Evolutionary conservation across 2,113 vertebrate genomes (phyloP).

Genomic region (Ovibos moschatus): DNA sequence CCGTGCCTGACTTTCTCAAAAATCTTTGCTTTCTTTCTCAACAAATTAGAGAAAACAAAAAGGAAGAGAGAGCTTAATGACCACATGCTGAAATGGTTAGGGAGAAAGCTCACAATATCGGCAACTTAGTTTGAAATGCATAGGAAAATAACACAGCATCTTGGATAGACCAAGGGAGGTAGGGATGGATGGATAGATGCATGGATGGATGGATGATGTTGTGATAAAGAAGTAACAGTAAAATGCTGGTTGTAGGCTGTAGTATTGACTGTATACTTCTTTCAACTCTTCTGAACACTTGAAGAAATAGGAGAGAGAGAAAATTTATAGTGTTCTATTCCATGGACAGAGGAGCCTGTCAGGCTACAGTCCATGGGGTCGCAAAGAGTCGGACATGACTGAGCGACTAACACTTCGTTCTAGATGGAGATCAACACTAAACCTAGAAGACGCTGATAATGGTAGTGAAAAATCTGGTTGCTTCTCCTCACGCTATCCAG

Average conservation of each 20-base stretch:
- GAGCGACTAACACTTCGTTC: background rate
- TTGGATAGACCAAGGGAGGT: background rate
- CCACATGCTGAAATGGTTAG: background rate
- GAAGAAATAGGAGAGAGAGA: background rate
- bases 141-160: rapidly evolving
- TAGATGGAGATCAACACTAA: background rate
- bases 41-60: background rate
- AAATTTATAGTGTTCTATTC: background rate
- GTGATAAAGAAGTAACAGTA: background rate
- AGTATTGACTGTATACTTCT: background rate
- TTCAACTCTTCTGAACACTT: background rate
- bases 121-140: background rate
- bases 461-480: background rate
- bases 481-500: background rate
- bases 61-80: background rate
- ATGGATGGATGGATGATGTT: background rate
- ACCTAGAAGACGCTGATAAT: background rate
- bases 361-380: background rate
- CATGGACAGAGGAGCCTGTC: background rate
- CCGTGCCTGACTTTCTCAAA: background rate
- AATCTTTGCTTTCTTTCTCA: background rate
- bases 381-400: background rate
- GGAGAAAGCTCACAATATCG: background rate
- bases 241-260: background rate
- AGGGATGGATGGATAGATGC: background rate